A percentile compares a stretch with the other conserved stretches of the same genome.
Conservation (phyloP, 2,888 invertebrate genomes). For the Oscheius sp. region DNA sequence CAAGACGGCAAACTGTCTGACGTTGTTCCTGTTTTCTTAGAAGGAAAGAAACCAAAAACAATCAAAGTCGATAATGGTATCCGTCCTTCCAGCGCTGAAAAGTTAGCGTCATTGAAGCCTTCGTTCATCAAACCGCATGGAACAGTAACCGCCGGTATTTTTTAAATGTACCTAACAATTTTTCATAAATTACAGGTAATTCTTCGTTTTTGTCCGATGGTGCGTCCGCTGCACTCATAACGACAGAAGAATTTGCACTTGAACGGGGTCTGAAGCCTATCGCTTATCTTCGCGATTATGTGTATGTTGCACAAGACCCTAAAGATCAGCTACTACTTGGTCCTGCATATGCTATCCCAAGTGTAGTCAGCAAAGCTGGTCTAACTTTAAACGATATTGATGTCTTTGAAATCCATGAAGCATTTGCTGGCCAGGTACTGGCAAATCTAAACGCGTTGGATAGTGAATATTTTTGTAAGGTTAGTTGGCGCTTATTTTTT, state of each 20-base stretch:
- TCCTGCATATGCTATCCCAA: conserved; percentile 94
- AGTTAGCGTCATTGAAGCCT: conserved; percentile 89
- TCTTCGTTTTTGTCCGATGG: conserved; percentile 86
- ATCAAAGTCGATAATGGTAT: conserved; percentile 88
- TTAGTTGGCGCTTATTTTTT: neutral
- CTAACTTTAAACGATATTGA: conserved; percentile 88
- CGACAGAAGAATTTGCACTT: conserved; percentile 93
- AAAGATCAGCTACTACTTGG: conserved; percentile 89
- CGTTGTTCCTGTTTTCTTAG: conserved; percentile 83
- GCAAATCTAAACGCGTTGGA: conserved; percentile 97
- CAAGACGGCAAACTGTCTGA: conserved; percentile 90
- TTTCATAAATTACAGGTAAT: conserved; percentile 51
- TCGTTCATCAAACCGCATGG: conserved; percentile 98
- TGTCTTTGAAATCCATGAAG: conserved; percentile 98
- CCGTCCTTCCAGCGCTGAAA: conserved; percentile 88
- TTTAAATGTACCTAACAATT: neutral
- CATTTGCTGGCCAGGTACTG: conserved; percentile 89
- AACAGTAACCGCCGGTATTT: conserved; percentile 87
- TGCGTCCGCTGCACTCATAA: conserved; percentile 94
- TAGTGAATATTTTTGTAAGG: conserved; percentile 94
- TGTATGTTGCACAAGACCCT: conserved; percentile 81
- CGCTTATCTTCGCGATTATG: conserved; percentile 87
- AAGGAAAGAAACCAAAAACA: conserved; percentile 65
- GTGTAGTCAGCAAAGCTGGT: conserved; percentile 88
- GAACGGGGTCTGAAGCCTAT: conserved; percentile 93